Percentiles rank a stretch among this genome's conserved stretches.
Conservation (phyloP, 2,113 vertebrate species). For the Symphodus melops region DNA sequence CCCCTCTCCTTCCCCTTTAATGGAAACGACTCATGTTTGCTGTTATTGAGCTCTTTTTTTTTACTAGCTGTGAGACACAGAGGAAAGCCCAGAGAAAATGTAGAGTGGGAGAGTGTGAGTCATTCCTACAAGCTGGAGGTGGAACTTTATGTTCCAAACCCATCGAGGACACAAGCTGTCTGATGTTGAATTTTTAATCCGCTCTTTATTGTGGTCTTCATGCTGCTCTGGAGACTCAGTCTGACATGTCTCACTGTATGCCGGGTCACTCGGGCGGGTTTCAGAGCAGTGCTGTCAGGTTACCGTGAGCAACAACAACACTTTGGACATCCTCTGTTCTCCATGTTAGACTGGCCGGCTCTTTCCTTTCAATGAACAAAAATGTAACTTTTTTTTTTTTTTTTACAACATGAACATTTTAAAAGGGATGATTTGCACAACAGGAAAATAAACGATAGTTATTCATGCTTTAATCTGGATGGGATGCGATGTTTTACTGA, state of each 20-base stretch:
- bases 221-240: conserved; percentile 15
- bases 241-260: conserved; percentile 8
- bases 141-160: conserved; percentile 70
- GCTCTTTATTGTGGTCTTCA: conserved; percentile 43
- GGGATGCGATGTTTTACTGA: neutral
- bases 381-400: too few relatives aligned
- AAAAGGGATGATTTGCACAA: neutral
- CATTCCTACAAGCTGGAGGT: conserved; percentile 43
- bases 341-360: too few relatives aligned
- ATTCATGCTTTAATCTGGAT: neutral
- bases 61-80: neutral
- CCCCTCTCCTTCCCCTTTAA: neutral
- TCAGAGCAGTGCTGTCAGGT: conserved; percentile 2
- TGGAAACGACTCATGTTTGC: conserved; percentile 22
- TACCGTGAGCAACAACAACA: neutral
- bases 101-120: conserved; percentile 34
- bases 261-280: conserved; percentile 8
- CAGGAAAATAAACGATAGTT: neutral
- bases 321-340: neutral
- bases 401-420: too few relatives aligned
- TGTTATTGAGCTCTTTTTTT: conserved; percentile 25
- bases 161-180: conserved; percentile 53
- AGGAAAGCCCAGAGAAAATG: conserved; percentile 45
- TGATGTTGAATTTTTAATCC: conserved; percentile 67
- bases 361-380: too few relatives aligned